These are phyloP conservation scores for Silurus lanzhouensis DNA, from an alignment of 2,797 vertebrate genomes.

Conservation along the genomic window DNA sequence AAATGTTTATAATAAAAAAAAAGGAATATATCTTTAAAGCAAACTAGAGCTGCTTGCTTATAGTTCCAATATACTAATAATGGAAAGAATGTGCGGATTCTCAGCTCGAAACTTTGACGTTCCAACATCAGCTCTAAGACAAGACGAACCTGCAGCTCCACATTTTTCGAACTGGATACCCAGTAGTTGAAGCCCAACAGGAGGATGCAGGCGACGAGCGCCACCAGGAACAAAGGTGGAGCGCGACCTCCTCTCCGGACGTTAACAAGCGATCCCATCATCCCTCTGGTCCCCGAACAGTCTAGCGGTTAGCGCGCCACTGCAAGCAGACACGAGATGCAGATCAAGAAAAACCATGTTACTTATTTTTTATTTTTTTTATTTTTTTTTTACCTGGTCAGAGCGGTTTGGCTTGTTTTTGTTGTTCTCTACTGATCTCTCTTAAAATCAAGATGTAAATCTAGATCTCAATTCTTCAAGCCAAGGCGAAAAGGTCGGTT, in stretches of 20 bases:
- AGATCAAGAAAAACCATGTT: neutral
- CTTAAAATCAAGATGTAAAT: no score
- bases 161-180: conserved; percentile 87
- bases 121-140: neutral
- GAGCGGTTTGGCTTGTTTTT: neutral
- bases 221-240: conserved; percentile 84
- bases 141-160: conserved; percentile 85
- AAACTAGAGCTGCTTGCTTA: neutral
- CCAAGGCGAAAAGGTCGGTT: no score
- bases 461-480: no score
- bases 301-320: neutral
- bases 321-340: neutral
- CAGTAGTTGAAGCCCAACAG: conserved; percentile 95
- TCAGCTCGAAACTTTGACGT: neutral
- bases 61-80: neutral
- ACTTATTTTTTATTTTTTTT: neutral
- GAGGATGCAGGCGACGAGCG: conserved; percentile 83
- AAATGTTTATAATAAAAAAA: no score
- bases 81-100: neutral
- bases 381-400: neutral
- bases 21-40: neutral
- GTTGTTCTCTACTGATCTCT: neutral
- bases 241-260: conserved; percentile 87
- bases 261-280: conserved; percentile 85
- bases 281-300: neutral